These are phyloP conservation scores for Scartelaos histophorus DNA, from an alignment of 2,113 vertebrate genomes.

Conservation along the genomic window DNA sequence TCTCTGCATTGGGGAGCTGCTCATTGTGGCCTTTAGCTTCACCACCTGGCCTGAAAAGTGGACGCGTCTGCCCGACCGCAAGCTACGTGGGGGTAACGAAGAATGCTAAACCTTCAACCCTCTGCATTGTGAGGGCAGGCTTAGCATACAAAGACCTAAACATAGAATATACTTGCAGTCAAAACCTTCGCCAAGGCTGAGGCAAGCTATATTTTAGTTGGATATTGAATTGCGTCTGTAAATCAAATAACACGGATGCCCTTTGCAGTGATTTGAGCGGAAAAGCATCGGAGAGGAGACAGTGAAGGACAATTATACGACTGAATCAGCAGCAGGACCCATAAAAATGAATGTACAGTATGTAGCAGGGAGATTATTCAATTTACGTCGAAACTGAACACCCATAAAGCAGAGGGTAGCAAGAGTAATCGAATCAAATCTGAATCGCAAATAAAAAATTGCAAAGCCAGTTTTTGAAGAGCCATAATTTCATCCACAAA, in stretches of 20 bases:
- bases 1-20: slow-evolving; percentile 19
- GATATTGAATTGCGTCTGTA: slow-evolving; percentile 1
- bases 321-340: not conserved
- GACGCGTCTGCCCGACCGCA: not conserved
- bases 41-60: slow-evolving; percentile 59
- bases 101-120: slow-evolving; percentile 9
- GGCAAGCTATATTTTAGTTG: not conserved
- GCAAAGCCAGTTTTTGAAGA: no score
- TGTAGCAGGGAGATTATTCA: not conserved
- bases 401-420: no score
- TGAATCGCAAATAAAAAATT: no score
- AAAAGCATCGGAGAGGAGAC: not conserved
- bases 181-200: slow-evolving; percentile 4
- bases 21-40: slow-evolving; percentile 56
- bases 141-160: slow-evolving; percentile 8
- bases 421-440: no score
- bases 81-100: slow-evolving; percentile 7
- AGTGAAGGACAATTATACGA: not conserved
- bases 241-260: slow-evolving; percentile 9
- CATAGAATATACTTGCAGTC: not conserved
- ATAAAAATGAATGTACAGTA: not conserved
- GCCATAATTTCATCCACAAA: no score
- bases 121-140: not conserved
- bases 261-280: not conserved
- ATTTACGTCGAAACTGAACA: not conserved